Percentiles rank a stretch among this genome's conserved stretches.
Evolutionary conservation across 1,140 invertebrate genomes (phyloP).

Genomic region (Ptiloglossa arizonensis): DNA sequence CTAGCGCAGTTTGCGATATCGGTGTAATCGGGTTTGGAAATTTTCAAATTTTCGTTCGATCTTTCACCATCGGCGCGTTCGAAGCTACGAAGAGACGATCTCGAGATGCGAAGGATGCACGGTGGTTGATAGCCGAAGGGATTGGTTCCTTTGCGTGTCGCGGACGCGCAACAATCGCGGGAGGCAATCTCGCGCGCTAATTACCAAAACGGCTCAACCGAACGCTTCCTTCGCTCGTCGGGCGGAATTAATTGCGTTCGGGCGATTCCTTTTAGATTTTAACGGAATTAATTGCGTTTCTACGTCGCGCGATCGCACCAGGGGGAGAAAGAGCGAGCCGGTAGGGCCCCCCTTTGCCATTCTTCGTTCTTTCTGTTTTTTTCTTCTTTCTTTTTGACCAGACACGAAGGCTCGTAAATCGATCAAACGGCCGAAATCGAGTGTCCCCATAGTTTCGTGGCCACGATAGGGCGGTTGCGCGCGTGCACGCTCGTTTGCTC

Average conservation of each 20-base stretch:
- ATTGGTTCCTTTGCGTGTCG: not conserved
- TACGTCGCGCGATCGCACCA: conserved; percentile 46
- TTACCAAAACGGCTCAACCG: conserved; percentile 60
- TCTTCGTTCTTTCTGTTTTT: no score
- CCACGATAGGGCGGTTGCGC: conserved; percentile 17
- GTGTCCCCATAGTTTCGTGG: conserved; percentile 61
- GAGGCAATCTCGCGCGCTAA: conserved; percentile 52
- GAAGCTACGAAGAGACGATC: no score
- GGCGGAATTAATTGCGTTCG: conserved; percentile 61
- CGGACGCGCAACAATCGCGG: conserved; percentile 28
- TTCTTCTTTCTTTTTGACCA: conserved; percentile 63
- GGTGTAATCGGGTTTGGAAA: no score
- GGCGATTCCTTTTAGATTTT: conserved; percentile 58
- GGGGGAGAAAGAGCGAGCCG: not conserved
- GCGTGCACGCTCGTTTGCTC: no score
- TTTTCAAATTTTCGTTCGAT: not conserved
- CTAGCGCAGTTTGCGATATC: no score
- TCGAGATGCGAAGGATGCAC: not conserved
- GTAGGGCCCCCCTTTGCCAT: no score
- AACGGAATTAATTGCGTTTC: conserved; percentile 65
- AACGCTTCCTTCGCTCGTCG: conserved; percentile 52
- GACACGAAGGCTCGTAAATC: conserved; percentile 67
- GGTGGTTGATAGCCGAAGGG: not conserved
- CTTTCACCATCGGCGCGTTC: not conserved
- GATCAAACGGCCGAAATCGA: conserved; percentile 68